Conservation (phyloP, 2,888 invertebrate species). For the Caenorhabditis doughertyi region DNA sequence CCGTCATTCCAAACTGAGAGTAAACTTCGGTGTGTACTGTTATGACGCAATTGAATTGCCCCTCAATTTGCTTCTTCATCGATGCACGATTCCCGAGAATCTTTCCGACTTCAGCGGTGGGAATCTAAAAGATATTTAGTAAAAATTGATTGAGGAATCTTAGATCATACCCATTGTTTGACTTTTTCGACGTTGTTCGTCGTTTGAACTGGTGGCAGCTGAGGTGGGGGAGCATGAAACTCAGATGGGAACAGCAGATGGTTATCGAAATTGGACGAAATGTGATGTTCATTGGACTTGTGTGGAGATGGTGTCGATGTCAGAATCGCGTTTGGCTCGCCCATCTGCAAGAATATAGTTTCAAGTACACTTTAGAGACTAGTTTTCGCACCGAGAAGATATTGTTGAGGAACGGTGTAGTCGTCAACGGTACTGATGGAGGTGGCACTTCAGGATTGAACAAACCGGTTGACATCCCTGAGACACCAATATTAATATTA, state of each 20-base stretch:
- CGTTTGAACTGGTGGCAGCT: neutral
- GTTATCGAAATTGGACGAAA: slow-evolving; percentile 24
- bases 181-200: slow-evolving; percentile 47
- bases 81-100: slow-evolving; percentile 48
- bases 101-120: slow-evolving; percentile 40
- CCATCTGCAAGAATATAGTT: slow-evolving; percentile 27
- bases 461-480: neutral
- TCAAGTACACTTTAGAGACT: too few species aligned
- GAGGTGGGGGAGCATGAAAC: slow-evolving; percentile 31
- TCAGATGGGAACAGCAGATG: slow-evolving; percentile 30
- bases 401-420: neutral
- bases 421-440: neutral
- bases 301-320: slow-evolving; percentile 41
- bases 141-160: neutral
- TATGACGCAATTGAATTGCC: slow-evolving; percentile 52
- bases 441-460: neutral
- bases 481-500: too few species aligned
- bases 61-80: slow-evolving; percentile 61
- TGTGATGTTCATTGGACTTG: slow-evolving; percentile 12
- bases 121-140: slow-evolving; percentile 15
- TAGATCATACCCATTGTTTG: slow-evolving; percentile 49
- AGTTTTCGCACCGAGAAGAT: slow-evolving; percentile 24
- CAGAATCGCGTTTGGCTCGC: slow-evolving; percentile 62
- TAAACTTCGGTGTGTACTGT: slow-evolving; percentile 47
- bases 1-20: slow-evolving; percentile 53